Percentiles rank a stretch among this genome's conserved stretches.
Evolutionary conservation across 2,113 vertebrate species (phyloP).

Genomic region (Sinosuthora webbiana): DNA sequence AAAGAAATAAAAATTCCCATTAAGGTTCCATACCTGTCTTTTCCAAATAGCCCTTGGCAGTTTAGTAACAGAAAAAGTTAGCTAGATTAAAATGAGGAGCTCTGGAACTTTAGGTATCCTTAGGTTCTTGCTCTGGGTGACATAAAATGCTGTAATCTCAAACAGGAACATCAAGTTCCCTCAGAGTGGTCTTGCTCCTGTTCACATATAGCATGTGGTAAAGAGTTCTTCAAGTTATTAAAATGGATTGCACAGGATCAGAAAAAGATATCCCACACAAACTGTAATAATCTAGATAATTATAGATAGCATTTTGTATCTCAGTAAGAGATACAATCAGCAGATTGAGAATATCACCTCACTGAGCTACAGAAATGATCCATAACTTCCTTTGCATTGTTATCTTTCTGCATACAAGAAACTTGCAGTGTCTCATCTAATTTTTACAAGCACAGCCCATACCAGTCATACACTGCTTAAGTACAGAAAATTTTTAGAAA

Average conservation of each 20-base stretch:
- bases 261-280: background rate
- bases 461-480: rapidly evolving
- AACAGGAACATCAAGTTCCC: background rate
- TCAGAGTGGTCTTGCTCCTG: background rate
- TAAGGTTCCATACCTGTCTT: background rate
- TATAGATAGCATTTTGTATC: background rate
- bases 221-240: background rate
- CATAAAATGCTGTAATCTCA: background rate
- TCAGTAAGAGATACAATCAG: background rate
- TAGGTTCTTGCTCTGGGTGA: background rate
- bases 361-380: background rate
- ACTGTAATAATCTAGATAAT: background rate
- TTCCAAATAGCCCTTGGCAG: background rate
- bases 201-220: background rate
- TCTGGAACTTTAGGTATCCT: background rate
- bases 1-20: background rate
- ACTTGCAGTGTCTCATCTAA: background rate
- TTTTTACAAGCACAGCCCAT: background rate
- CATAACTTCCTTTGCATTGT: background rate
- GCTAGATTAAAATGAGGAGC: background rate
- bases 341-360: background rate
- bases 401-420: background rate
- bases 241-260: background rate
- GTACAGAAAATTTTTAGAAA: background rate
- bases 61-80: background rate